Evolutionary conservation across 2,888 invertebrate species (phyloP).

Genomic region (Falcaria lacertinaria): DNA sequence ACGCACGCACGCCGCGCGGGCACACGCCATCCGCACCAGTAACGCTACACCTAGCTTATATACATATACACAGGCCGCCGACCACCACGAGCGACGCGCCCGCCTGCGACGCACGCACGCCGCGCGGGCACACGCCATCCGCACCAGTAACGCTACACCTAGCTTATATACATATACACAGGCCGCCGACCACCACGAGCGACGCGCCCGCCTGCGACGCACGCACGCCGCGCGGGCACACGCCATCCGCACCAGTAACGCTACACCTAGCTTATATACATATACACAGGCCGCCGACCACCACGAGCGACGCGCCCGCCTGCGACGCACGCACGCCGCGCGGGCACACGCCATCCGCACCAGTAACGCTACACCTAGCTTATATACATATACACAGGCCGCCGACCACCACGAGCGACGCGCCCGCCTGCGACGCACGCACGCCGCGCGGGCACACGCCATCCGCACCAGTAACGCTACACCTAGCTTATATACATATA

Average conservation of each 20-base stretch:
- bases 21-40: constrained; percentile 40
- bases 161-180: constrained; percentile 6
- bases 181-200: constrained; percentile 43
- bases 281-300: constrained; percentile 27
- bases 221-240: constrained; percentile 26
- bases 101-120: constrained; percentile 37
- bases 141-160: constrained; percentile 36
- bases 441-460: constrained; percentile 29
- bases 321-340: constrained; percentile 31
- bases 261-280: background rate
- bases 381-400: constrained; percentile 17
- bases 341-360: constrained; percentile 29
- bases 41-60: constrained; percentile 15
- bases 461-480: constrained; percentile 40
- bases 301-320: constrained; percentile 68
- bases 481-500: no score
- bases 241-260: constrained; percentile 44
- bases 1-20: constrained; percentile 26
- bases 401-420: constrained; percentile 58
- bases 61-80: constrained; percentile 21
- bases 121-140: constrained; percentile 29
- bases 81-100: constrained; percentile 65
- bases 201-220: constrained; percentile 62
- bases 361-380: constrained; percentile 33
- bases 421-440: constrained; percentile 46